Evolutionary conservation across 1,140 invertebrate species (phyloP).

Genomic region (Ridgeia piscesae): DNA sequence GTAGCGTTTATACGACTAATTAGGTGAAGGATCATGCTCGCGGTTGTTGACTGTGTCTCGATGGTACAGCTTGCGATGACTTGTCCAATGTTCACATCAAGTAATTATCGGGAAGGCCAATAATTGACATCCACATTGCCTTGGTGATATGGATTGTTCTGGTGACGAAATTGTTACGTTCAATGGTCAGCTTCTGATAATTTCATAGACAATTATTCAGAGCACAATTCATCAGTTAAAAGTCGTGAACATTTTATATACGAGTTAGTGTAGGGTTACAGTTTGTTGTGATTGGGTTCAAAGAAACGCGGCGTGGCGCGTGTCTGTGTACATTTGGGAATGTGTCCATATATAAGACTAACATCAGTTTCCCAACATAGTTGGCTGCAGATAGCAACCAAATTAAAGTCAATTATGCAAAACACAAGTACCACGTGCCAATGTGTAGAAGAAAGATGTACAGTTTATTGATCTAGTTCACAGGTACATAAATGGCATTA

Average conservation of each 20-base stretch:
- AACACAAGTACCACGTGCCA: background rate
- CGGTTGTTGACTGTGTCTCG: too few relatives aligned
- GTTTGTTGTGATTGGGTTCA: too few relatives aligned
- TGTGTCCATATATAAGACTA: background rate
- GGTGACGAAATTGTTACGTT: background rate
- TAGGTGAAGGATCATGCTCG: too few relatives aligned
- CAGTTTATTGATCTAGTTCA: background rate
- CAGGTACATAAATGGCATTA: too few relatives aligned
- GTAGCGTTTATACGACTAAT: too few relatives aligned
- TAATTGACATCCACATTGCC: background rate
- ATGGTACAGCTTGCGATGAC: background rate
- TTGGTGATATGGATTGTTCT: background rate
- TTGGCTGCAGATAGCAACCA: background rate
- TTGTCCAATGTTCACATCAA: background rate
- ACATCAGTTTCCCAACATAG: background rate
- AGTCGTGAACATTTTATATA: too few relatives aligned
- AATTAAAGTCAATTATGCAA: background rate
- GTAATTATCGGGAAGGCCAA: background rate
- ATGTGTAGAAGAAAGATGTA: background rate
- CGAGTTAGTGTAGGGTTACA: too few relatives aligned
- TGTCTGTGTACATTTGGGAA: background rate
- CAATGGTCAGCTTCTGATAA: too few relatives aligned
- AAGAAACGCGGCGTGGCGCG: too few relatives aligned
- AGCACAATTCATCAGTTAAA: too few relatives aligned
- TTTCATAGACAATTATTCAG: too few relatives aligned